Evolutionary conservation across 1,140 invertebrate genomes (phyloP).

Genomic region (Grapholita molesta): DNA sequence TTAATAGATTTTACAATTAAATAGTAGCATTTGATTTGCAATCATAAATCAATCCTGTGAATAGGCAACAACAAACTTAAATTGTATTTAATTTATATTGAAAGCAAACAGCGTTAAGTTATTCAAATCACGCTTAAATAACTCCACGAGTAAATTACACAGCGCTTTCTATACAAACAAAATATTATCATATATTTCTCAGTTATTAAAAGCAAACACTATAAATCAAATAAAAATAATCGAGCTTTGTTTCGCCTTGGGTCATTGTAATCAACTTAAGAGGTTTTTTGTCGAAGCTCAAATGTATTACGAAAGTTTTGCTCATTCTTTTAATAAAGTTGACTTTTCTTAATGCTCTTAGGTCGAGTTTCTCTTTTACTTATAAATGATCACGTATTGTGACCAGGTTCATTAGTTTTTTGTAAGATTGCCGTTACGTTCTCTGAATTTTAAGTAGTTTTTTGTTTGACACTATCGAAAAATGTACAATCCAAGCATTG

Average conservation of each 20-base stretch:
- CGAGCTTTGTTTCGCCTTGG: constrained; percentile 52
- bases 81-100: background rate
- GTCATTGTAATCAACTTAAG: constrained; percentile 50
- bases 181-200: constrained; percentile 30
- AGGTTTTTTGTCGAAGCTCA: constrained; percentile 36
- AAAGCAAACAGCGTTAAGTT: background rate
- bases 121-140: background rate
- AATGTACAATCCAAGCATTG: background rate
- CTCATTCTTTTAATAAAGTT: constrained; percentile 16
- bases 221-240: constrained; percentile 60
- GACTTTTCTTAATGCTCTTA: constrained; percentile 6
- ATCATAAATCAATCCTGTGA: background rate
- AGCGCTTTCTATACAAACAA: constrained; percentile 40
- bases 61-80: background rate
- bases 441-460: constrained; percentile 8
- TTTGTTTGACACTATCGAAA: background rate
- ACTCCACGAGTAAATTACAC: background rate
- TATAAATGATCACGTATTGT: constrained; percentile 13
- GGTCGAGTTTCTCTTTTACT: background rate
- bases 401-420: constrained; percentile 12
- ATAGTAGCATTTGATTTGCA: background rate
- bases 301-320: constrained; percentile 30
- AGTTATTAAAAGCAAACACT: constrained; percentile 57
- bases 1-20: background rate
- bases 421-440: constrained; percentile 11